phyloP scores from a whole-genome alignment of 2,113 vertebrate genomes.

The human (Homo sapiens) region DNA sequence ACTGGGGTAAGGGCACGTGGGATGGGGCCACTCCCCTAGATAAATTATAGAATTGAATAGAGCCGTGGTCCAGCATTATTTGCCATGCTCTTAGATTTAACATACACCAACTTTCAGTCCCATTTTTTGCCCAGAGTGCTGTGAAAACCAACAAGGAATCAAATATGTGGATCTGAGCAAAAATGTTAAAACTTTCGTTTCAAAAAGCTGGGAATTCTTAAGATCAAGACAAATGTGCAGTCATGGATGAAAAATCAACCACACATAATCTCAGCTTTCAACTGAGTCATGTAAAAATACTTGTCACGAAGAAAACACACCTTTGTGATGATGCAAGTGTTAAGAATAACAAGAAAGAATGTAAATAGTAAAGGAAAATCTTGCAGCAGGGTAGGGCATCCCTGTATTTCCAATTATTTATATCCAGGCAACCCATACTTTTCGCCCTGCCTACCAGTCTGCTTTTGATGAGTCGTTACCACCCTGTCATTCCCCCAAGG shows the following conservation, averaged over 20 bases:
- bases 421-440: not conserved
- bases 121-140: not conserved
- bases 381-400: too few relatives aligned
- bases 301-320: not conserved
- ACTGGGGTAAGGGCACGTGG: not conserved
- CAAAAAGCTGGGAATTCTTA: not conserved
- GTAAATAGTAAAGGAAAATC: not conserved
- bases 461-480: not conserved
- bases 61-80: not conserved
- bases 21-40: not conserved
- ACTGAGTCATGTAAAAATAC: not conserved
- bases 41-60: not conserved
- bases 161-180: not conserved
- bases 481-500: not conserved
- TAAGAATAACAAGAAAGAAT: not conserved
- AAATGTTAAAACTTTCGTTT: not conserved
- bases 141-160: not conserved
- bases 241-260: not conserved
- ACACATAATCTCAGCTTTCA: not conserved
- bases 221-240: not conserved
- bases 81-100: not conserved
- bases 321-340: not conserved
- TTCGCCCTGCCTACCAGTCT: not conserved
- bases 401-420: not conserved
- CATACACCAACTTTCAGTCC: not conserved